phyloP scores from a whole-genome alignment of 23 tunicate genomes.

The Ascidia mentula region DNA sequence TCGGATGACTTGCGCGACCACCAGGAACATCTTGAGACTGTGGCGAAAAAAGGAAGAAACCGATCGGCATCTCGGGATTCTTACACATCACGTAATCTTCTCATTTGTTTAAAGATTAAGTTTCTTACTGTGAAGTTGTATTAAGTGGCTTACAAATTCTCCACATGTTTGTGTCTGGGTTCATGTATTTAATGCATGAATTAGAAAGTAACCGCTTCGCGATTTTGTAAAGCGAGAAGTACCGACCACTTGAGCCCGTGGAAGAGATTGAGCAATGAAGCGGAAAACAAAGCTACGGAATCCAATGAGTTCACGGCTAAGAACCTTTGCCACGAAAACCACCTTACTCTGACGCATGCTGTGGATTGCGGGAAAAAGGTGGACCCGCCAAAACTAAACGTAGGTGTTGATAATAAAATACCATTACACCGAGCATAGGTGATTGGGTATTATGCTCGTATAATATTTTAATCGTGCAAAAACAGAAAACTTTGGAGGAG shows the following conservation, averaged over 20 bases:
- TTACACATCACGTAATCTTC: conserved; percentile 18
- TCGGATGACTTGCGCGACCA: conserved; percentile 40
- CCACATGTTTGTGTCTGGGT: too few relatives aligned
- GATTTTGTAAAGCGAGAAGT: not conserved
- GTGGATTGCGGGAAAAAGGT: not conserved
- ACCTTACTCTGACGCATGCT: not conserved
- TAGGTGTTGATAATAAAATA: not conserved
- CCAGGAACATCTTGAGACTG: conserved; percentile 53
- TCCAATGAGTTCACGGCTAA: not conserved
- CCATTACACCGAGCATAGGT: not conserved
- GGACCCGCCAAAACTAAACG: not conserved
- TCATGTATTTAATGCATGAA: too few relatives aligned
- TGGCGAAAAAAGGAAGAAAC: conserved; percentile 38
- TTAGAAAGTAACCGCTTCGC: too few relatives aligned
- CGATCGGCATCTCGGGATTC: conserved; percentile 35
- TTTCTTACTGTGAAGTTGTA: too few relatives aligned
- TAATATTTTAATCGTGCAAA: not conserved
- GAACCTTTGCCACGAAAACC: conserved; percentile 5
- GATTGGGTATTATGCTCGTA: not conserved
- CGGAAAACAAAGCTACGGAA: not conserved
- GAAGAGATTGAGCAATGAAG: not conserved
- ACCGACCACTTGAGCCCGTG: not conserved
- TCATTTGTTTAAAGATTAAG: too few relatives aligned
- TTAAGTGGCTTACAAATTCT: too few relatives aligned
- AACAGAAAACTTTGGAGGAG: conserved; percentile 3